These are phyloP conservation scores for Drosophila simulans DNA, from an alignment of 1,140 invertebrate species.

Conservation along the genomic window DNA sequence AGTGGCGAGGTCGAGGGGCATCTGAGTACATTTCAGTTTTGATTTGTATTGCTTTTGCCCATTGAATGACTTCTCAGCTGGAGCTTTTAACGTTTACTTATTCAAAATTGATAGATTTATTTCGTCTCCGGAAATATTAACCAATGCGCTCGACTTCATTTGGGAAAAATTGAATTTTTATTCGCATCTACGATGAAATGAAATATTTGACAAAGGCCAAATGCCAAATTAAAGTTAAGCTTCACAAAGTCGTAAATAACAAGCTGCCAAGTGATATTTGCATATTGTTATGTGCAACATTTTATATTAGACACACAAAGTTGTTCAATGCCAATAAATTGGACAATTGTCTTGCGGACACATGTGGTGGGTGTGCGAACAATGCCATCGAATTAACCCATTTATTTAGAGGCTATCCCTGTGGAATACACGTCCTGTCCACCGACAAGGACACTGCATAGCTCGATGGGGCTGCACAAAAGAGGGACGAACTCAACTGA, in stretches of 20 bases:
- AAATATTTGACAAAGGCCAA: too few relatives aligned
- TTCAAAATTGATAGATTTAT: not conserved
- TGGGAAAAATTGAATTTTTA: not conserved
- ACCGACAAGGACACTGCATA: slow-evolving; percentile 29
- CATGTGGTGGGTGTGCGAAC: not conserved
- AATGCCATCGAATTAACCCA: slow-evolving; percentile 5
- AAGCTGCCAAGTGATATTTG: not conserved
- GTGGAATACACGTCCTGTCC: not conserved
- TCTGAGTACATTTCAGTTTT: not conserved
- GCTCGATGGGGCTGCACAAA: slow-evolving; percentile 36
- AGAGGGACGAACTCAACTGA: slow-evolving; percentile 29
- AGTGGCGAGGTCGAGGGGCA: slow-evolving; percentile 7
- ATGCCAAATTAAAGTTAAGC: too few relatives aligned
- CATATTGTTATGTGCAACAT: not conserved
- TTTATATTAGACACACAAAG: not conserved
- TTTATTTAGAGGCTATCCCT: not conserved
- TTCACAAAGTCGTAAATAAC: not conserved
- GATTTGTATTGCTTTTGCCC: not conserved
- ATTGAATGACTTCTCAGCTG: not conserved
- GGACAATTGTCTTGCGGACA: not conserved
- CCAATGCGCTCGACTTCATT: not conserved
- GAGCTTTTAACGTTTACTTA: not conserved
- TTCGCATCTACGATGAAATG: too few relatives aligned
- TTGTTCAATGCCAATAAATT: slow-evolving; percentile 1
- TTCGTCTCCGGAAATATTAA: not conserved